A percentile compares a stretch with the other conserved stretches of the same genome.
These are phyloP conservation scores for Sceloporus undulatus DNA, from an alignment of 2,113 vertebrate genomes.

Conservation along the genomic window DNA sequence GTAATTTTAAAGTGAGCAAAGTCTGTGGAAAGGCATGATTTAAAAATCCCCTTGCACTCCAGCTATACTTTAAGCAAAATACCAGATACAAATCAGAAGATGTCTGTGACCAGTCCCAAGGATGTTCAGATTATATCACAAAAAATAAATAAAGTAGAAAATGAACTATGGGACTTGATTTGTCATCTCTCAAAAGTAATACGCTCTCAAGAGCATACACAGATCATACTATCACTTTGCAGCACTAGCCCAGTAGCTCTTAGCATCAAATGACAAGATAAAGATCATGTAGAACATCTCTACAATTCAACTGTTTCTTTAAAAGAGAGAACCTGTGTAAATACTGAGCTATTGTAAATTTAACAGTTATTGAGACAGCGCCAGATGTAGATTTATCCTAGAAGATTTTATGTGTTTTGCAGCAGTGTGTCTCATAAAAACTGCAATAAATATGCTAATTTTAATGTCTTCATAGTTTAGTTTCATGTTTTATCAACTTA, in stretches of 20 bases:
- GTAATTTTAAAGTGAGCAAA: background rate
- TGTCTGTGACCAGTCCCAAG: conserved; percentile 41
- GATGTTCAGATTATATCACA: conserved; percentile 37
- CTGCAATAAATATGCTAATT: conserved; percentile 74
- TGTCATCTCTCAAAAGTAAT: conserved; percentile 55
- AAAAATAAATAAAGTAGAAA: conserved; percentile 43
- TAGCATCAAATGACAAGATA: conserved; percentile 55
- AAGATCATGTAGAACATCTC: conserved; percentile 46
- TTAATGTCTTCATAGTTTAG: conserved; percentile 66
- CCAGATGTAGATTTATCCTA: conserved; percentile 71
- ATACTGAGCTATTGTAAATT: conserved; percentile 63
- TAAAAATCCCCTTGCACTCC: too few species aligned
- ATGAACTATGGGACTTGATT: conserved; percentile 31
- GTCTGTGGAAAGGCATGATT: background rate
- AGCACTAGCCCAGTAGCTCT: conserved; percentile 41
- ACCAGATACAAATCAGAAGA: conserved; percentile 4
- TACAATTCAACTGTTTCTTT: conserved; percentile 63
- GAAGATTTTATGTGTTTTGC: conserved; percentile 70
- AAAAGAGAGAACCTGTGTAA: conserved; percentile 58
- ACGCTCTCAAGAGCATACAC: conserved; percentile 33
- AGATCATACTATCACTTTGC: conserved; percentile 48
- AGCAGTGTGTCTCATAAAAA: conserved; percentile 66
- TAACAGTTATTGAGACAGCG: conserved; percentile 63
- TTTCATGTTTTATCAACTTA: conserved; percentile 71
- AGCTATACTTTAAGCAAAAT: conserved; percentile 11